Conservation (phyloP, 2,797 vertebrate genomes). For the Spondyliosoma cantharus region DNA sequence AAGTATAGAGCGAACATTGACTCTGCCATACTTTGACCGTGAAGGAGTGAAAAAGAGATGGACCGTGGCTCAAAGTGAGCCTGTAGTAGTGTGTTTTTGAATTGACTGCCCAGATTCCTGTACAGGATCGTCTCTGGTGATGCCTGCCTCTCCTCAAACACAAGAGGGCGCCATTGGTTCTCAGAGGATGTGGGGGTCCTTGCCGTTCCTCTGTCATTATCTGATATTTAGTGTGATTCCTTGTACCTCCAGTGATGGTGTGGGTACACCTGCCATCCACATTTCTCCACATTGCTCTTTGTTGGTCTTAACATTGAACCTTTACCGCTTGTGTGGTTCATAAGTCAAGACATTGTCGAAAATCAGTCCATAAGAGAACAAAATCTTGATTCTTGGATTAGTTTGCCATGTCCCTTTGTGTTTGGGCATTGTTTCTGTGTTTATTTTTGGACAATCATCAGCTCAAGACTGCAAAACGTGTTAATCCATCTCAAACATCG, state of each 20-base stretch:
- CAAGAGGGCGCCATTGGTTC: constrained; percentile 68
- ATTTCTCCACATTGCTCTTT: constrained; percentile 29
- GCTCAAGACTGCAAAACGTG: constrained; percentile 22
- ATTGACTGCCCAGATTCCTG: constrained; percentile 58
- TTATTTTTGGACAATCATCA: constrained; percentile 71
- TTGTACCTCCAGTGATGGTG: constrained; percentile 46
- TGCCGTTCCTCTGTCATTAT: constrained; percentile 49
- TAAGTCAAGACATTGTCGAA: constrained; percentile 22
- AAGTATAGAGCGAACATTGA: constrained; percentile 86
- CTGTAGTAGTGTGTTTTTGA: constrained; percentile 71
- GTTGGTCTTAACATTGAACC: constrained; percentile 38
- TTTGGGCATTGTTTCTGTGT: constrained; percentile 48
- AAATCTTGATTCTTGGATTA: constrained; percentile 31
- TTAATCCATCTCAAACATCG: constrained; percentile 45
- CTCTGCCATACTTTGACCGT: constrained; percentile 25
- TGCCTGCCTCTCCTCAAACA: constrained; percentile 45
- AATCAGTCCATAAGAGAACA: constrained; percentile 16
- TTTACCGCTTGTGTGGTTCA: constrained; percentile 34
- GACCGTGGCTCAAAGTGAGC: constrained; percentile 76
- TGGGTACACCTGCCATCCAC: constrained; percentile 32
- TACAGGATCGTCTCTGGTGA: constrained; percentile 41
- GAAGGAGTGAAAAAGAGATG: constrained; percentile 43
- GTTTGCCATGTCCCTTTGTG: constrained; percentile 20
- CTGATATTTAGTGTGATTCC: constrained; percentile 50
- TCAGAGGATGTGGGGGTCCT: constrained; percentile 48